These are phyloP conservation scores for Zhuqinia jingwanae DNA, from an alignment of 2,888 invertebrate genomes.

Conservation along the genomic window DNA sequence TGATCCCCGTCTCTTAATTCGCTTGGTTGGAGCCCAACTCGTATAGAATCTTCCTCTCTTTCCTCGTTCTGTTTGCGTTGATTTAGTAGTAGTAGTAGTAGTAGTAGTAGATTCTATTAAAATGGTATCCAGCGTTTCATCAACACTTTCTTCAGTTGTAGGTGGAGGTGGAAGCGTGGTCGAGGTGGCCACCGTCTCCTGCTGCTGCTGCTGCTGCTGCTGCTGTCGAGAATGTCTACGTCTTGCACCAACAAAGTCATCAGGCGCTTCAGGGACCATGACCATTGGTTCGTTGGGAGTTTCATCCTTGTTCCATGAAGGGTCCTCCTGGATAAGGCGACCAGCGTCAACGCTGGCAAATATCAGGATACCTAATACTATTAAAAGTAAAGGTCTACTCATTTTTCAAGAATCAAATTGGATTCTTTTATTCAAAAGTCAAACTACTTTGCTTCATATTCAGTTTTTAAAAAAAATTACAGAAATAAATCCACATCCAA, in stretches of 20 bases:
- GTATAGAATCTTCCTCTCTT: no score
- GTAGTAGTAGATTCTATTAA: not conserved
- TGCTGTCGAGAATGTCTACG: not conserved
- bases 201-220: not conserved
- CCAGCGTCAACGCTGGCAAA: not conserved
- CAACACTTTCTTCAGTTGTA: not conserved
- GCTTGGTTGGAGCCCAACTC: no score
- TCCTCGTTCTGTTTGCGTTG: no score
- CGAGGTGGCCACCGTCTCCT: not conserved
- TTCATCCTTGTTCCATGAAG: conserved; percentile 2
- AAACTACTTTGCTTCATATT: no score
- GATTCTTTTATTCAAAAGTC: no score
- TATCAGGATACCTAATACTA: not conserved
- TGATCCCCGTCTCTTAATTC: not conserved
- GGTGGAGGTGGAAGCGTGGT: not conserved
- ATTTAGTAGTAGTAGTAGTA: no score
- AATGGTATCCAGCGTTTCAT: not conserved
- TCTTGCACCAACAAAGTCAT: not conserved
- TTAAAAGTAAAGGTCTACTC: not conserved
- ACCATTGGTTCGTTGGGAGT: not conserved
- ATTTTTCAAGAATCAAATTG: not conserved
- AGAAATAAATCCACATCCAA: no score
- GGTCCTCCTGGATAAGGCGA: conserved; percentile 19
- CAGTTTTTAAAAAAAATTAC: no score
- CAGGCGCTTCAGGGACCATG: conserved; percentile 2